phyloP scores from a whole-genome alignment of 2,113 vertebrate genomes.

The Dromaius novaehollandiae region DNA sequence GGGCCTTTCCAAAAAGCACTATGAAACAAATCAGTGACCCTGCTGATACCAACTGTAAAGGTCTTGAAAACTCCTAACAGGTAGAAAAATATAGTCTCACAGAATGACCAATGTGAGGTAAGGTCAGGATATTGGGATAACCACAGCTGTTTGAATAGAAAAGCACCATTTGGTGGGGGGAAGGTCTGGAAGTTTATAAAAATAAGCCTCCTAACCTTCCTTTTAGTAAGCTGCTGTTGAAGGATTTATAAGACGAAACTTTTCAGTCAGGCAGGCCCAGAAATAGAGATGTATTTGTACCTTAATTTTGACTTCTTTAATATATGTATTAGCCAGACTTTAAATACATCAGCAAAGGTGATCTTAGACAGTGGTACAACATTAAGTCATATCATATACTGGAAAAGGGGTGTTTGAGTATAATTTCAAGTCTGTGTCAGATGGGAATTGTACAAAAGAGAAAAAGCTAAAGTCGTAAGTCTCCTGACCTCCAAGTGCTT shows the following conservation, averaged over 20 bases:
- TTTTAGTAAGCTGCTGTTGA: constrained; percentile 14
- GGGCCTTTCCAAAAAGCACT: background rate
- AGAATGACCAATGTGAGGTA: background rate
- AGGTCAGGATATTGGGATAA: background rate
- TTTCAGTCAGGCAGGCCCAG: background rate
- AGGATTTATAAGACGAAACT: constrained; percentile 16
- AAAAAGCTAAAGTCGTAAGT: background rate
- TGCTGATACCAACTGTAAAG: background rate
- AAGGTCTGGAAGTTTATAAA: constrained; percentile 22
- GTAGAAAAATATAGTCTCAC: background rate
- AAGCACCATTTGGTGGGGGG: background rate
- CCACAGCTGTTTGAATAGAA: background rate
- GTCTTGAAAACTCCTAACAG: background rate
- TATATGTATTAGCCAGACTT: background rate
- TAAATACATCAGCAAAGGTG: constrained; percentile 12
- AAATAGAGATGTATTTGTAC: background rate
- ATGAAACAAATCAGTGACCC: background rate
- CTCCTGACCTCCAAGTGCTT: constrained; percentile 1
- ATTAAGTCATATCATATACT: background rate
- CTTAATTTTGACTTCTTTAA: background rate
- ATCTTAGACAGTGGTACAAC: background rate
- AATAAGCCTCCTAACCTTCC: background rate
- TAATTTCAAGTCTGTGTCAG: background rate
- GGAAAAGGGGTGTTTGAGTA: background rate
- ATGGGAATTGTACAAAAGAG: background rate